Percentiles rank a stretch among this genome's conserved stretches.
Evolutionary conservation across 2,113 vertebrate genomes (phyloP).

Genomic region (Carlito syrichta): DNA sequence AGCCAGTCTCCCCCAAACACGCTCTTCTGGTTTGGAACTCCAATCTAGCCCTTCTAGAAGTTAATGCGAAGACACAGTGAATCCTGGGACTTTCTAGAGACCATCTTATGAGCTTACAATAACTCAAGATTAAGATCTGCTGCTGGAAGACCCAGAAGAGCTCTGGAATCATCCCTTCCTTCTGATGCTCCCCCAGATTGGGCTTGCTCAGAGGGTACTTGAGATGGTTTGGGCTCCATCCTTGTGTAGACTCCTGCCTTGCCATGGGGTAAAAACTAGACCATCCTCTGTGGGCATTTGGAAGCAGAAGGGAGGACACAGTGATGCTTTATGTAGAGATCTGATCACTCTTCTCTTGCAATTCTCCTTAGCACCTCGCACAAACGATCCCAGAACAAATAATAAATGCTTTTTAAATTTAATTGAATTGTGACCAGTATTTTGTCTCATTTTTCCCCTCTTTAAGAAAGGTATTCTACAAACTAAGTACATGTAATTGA

Average conservation of each 20-base stretch:
- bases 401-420: background rate
- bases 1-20: background rate
- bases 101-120: background rate
- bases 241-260: background rate
- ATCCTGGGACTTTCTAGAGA: background rate
- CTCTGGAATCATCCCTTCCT: background rate
- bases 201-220: background rate
- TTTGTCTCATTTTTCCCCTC: background rate
- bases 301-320: background rate
- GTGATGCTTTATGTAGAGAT: background rate
- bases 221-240: background rate
- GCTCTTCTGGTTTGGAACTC: background rate
- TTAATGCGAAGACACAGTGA: background rate
- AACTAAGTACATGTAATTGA: background rate
- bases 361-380: background rate
- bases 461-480: background rate
- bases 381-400: background rate
- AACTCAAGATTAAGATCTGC: background rate
- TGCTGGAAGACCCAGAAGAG: background rate
- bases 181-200: background rate
- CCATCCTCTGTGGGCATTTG: background rate
- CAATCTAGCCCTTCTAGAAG: background rate
- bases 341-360: background rate
- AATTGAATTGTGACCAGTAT: background rate
- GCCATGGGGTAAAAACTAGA: background rate